Evolutionary conservation across 2,797 vertebrate species (phyloP).

Genomic region (Parambassis ranga): DNA sequence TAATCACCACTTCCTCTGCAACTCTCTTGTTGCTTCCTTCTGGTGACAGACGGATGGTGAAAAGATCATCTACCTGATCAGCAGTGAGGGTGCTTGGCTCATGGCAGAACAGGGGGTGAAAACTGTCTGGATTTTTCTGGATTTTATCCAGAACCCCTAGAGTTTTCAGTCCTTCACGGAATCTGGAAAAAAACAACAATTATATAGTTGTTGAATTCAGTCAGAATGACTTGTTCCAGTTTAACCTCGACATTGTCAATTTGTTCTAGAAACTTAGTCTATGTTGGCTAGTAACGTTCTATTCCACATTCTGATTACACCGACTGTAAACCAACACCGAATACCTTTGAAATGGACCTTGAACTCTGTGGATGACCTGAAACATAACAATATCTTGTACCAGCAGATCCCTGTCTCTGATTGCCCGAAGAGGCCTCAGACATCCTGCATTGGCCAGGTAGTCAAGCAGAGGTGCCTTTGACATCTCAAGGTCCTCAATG

Average conservation of each 20-base stretch:
- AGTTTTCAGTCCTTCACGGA: constrained; percentile 6
- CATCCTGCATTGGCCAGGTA: neutral
- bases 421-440: neutral
- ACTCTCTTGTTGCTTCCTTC: constrained; percentile 1
- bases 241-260: too few relatives aligned
- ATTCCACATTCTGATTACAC: neutral
- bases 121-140: neutral
- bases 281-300: too few relatives aligned
- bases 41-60: neutral
- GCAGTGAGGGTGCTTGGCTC: neutral
- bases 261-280: too few relatives aligned
- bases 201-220: too few relatives aligned
- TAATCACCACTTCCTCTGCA: neutral
- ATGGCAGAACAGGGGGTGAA: neutral
- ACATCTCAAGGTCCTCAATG: neutral
- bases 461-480: neutral
- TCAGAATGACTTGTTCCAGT: too few relatives aligned
- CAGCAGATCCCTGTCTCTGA: neutral
- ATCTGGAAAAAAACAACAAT: too few relatives aligned
- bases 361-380: neutral
- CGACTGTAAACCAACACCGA: neutral
- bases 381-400: neutral
- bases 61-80: neutral
- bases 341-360: neutral
- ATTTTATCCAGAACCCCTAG: neutral